Evolutionary conservation across 2,113 vertebrate species (phyloP).

Genomic region (Chionomys nivalis): DNA sequence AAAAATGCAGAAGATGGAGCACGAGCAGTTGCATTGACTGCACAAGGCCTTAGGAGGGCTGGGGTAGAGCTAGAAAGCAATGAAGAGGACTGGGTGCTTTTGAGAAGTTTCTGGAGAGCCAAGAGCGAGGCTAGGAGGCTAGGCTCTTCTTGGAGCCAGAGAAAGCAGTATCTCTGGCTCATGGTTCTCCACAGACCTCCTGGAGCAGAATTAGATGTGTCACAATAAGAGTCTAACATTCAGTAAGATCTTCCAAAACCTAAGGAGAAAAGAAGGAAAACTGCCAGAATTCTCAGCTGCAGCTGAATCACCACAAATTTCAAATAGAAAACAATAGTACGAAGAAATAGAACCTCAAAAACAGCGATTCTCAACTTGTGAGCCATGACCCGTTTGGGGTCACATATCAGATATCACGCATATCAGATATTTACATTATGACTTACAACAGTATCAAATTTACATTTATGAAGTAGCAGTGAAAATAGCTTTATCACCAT

Average conservation of each 20-base stretch:
- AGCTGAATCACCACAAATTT: background rate
- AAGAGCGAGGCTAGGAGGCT: background rate
- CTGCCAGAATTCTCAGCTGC: background rate
- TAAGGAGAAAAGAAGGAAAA: background rate
- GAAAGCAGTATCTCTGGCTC: background rate
- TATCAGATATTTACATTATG: background rate
- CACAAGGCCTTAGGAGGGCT: background rate
- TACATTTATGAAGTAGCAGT: background rate
- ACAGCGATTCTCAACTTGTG: background rate
- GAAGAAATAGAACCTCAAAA: background rate
- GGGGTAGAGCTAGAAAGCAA: background rate
- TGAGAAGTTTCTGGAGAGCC: constrained; percentile 13
- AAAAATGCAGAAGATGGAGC: background rate
- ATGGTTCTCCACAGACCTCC: background rate
- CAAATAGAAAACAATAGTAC: background rate
- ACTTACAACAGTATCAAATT: background rate
- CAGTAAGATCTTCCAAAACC: background rate
- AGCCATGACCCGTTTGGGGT: background rate
- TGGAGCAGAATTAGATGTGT: background rate
- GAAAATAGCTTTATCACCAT: background rate
- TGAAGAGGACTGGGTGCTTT: background rate
- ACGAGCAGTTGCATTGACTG: background rate
- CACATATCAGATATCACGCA: background rate
- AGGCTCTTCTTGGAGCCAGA: background rate
- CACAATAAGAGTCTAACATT: background rate